A percentile compares a stretch with the other conserved stretches of the same genome.
Conservation (phyloP, 2,797 vertebrate species). For the Myotis myotis region DNA sequence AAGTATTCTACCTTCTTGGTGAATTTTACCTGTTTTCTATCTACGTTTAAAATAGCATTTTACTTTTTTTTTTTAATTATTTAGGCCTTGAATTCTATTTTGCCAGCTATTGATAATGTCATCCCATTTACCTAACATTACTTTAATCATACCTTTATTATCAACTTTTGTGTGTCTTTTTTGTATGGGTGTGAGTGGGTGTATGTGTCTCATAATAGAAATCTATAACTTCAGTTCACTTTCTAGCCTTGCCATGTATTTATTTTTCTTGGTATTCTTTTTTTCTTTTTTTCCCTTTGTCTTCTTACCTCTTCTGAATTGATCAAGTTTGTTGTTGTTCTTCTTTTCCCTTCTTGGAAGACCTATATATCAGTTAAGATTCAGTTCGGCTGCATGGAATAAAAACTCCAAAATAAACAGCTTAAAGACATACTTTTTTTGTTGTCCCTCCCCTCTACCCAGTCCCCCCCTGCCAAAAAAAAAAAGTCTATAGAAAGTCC, state of each 20-base stretch:
- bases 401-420: constrained; percentile 19
- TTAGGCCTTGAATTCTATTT: neutral
- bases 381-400: neutral
- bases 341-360: neutral
- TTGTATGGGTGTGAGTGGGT: neutral
- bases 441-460: too few relatives aligned
- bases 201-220: neutral
- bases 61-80: neutral
- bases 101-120: neutral
- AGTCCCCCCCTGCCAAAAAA: accelerated
- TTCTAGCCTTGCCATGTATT: neutral
- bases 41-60: neutral
- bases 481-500: neutral
- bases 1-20: neutral
- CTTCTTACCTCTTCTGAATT: neutral
- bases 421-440: neutral
- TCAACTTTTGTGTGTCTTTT: neutral
- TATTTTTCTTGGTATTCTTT: constrained; percentile 1
- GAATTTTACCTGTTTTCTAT: neutral
- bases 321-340: neutral
- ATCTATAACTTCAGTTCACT: neutral
- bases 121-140: neutral
- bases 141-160: neutral
- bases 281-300: neutral
- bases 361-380: neutral